Conservation (phyloP, 2,113 vertebrate genomes). For the Saimiri boliviensis region DNA sequence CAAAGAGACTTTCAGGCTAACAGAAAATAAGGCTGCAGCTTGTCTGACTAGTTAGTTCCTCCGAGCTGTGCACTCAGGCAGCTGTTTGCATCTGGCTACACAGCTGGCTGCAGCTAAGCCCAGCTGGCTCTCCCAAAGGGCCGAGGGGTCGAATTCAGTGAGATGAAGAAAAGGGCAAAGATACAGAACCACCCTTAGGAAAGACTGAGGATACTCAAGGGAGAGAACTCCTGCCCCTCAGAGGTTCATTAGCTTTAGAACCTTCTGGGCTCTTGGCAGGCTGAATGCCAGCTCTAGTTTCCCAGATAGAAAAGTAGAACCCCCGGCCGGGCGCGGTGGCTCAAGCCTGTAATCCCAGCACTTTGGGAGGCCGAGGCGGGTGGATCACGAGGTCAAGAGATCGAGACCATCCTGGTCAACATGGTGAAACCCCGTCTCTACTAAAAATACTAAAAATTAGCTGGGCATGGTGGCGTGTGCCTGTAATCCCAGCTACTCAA, state of each 20-base stretch:
- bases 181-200: neutral
- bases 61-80: neutral
- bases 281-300: neutral
- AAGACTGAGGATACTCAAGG: neutral
- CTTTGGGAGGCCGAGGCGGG: too few species aligned
- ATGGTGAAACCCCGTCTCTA: too few species aligned
- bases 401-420: too few species aligned
- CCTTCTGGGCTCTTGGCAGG: neutral
- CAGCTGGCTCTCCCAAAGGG: constrained; percentile 53
- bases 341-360: too few species aligned
- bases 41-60: neutral
- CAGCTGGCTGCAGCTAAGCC: constrained; percentile 60
- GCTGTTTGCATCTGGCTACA: constrained; percentile 71
- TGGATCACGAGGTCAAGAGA: too few species aligned
- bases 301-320: neutral
- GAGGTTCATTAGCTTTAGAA: neutral
- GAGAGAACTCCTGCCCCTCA: neutral
- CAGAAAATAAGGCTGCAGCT: neutral
- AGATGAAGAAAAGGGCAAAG: neutral
- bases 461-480: too few species aligned
- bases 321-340: too few species aligned
- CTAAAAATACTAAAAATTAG: too few species aligned
- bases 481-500: too few species aligned
- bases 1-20: neutral
- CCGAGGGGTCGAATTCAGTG: neutral